Conservation (phyloP, 2,113 vertebrate species). For the rat (Rattus norvegicus) region DNA sequence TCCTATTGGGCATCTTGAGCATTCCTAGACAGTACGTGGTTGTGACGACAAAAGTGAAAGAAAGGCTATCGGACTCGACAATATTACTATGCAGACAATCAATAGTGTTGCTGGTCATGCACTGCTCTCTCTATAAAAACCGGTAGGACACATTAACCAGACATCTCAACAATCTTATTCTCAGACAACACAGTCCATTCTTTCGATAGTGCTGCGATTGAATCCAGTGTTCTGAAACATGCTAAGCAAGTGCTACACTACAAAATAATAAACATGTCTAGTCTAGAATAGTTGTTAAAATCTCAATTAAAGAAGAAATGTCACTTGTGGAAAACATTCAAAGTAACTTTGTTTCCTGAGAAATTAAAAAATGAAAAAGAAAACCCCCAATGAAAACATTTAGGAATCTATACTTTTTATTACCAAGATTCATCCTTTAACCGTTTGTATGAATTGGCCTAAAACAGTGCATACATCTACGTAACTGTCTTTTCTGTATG, state of each 20-base stretch:
- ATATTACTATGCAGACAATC: neutral
- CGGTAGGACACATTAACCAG: slow-evolving; percentile 38
- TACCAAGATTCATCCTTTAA: slow-evolving; percentile 64
- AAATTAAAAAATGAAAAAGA: slow-evolving; percentile 68
- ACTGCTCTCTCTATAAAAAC: slow-evolving; percentile 22
- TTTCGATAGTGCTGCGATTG: neutral
- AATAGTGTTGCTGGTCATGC: slow-evolving; percentile 39
- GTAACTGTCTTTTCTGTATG: slow-evolving; percentile 42
- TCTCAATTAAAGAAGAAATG: slow-evolving; percentile 32
- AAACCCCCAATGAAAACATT: neutral
- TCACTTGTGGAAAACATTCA: slow-evolving; percentile 50
- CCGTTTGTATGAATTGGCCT: slow-evolving; percentile 22
- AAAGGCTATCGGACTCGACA: neutral
- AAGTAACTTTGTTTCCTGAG: slow-evolving; percentile 53
- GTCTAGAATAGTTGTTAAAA: slow-evolving; percentile 20
- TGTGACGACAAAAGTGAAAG: slow-evolving; percentile 49
- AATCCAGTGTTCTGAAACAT: neutral
- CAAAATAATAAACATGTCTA: neutral
- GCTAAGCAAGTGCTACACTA: neutral
- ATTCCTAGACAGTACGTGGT: slow-evolving; percentile 16
- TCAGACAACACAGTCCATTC: slow-evolving; percentile 5
- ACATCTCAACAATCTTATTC: slow-evolving; percentile 23
- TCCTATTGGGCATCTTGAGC: neutral
- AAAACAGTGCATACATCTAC: neutral
- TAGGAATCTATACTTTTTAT: slow-evolving; percentile 70